These are phyloP conservation scores for Malthinus seriepunctatus DNA, from an alignment of 2,888 invertebrate genomes.

Conservation along the genomic window DNA sequence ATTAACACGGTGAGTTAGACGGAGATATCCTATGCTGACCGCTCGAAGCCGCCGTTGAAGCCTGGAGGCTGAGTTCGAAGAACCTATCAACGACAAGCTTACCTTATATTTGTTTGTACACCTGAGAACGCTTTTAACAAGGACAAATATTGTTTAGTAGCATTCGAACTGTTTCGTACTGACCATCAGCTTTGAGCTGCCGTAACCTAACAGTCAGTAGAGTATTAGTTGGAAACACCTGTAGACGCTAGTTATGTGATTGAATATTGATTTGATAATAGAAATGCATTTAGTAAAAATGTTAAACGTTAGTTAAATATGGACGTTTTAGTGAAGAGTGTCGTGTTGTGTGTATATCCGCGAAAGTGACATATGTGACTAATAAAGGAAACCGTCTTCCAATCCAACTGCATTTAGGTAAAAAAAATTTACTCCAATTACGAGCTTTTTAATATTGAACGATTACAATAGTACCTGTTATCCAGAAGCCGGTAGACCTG, in stretches of 20 bases:
- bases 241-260: constrained; percentile 56
- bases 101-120: constrained; percentile 19
- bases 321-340: constrained; percentile 49
- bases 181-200: constrained; percentile 50
- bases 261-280: constrained; percentile 43
- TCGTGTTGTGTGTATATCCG: constrained; percentile 48
- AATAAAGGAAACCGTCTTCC: constrained; percentile 42
- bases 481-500: constrained; percentile 52
- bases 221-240: constrained; percentile 58
- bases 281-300: constrained; percentile 47
- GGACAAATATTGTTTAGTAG: constrained; percentile 29
- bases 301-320: constrained; percentile 39
- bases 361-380: constrained; percentile 36
- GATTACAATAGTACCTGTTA: constrained; percentile 56
- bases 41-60: constrained; percentile 64
- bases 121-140: constrained; percentile 23
- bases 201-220: constrained; percentile 55
- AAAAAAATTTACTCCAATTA: constrained; percentile 15
- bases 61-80: constrained; percentile 66
- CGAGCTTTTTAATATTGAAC: constrained; percentile 51
- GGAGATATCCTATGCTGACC: constrained; percentile 62
- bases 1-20: constrained; percentile 30
- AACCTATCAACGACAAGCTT: constrained; percentile 32
- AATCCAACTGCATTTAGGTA: constrained; percentile 40
- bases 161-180: constrained; percentile 36